Base-by-base conservation (phyloP, 1,140 invertebrate species). In the Pemphigus obesinymphae region DNA sequence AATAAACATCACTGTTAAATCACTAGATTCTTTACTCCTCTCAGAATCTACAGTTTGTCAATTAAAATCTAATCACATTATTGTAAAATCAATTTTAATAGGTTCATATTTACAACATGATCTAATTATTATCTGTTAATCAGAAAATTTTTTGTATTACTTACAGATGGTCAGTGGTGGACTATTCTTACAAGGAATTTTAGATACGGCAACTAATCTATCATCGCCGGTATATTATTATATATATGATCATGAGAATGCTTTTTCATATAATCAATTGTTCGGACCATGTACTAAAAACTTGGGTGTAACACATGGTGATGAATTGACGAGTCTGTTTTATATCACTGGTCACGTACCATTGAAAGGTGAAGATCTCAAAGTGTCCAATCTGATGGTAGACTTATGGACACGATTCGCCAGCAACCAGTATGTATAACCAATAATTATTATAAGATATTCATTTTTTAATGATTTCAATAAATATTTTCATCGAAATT, bases 261-360 rank as follows among this genome's bases (percentile, higher is more conserved):
- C 37, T 29, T 13, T 68, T 2, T 48, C 43, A 26, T 68, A 43
- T n/a, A 78, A 82, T 50, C 0, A 15, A 15, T 26, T 3, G 0
- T 50, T 3, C 3, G 58, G 34, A 17, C 29, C 23, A n/a, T n/a
- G 13, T 50, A n/a, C 2, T 6, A 3, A n/a, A n/a, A n/a, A n/a
- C n/a, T 58, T 75, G 80, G 84, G 82, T 15, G 82, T 80, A 11
- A 50, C 70, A n/a, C 84, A 84, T 61, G 82, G 53, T 17, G 84
- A 84, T 45, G 84, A 84, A 58, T 20, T 84, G 17, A 63, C 26
- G 17, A 84, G 82, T 58, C 45, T 84, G 17, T 84, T 83, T 43
- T 37, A 5, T 8, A 13, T 3, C 0, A 0, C n/a, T 0, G 34
- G 31, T 1, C 20, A n/a, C 10, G 13, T 1, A 10, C 1, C 11